phyloP scores from a whole-genome alignment of 2,797 vertebrate species.

The Cyclura pinguis region DNA sequence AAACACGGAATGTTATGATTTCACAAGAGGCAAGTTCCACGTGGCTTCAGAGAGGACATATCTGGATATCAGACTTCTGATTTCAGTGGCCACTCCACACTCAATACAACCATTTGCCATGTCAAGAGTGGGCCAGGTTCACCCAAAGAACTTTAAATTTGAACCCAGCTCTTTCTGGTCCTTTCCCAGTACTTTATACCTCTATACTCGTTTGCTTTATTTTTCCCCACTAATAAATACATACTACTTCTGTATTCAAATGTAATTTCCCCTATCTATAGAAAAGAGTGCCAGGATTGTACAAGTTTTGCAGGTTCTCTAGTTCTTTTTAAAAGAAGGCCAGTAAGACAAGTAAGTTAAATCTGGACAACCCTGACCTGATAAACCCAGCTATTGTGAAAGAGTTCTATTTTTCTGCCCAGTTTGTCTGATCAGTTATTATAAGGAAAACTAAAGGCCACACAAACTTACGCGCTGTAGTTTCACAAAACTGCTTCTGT shows the following conservation, averaged over 20 bases:
- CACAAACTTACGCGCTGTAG: slow-evolving; percentile 62
- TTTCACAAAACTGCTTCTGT: slow-evolving; percentile 59
- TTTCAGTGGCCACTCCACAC: neutral
- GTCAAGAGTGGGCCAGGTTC: neutral
- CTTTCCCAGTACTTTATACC: neutral
- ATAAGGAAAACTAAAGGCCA: slow-evolving; percentile 51
- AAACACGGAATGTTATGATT: neutral
- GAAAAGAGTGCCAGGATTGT: neutral
- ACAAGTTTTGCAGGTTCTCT: neutral
- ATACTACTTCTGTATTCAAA: neutral
- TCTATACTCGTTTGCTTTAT: neutral
- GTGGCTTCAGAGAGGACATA: neutral
- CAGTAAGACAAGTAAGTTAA: neutral
- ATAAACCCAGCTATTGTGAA: neutral
- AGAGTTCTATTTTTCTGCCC: neutral
- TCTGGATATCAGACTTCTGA: neutral
- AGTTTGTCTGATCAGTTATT: slow-evolving; percentile 35
- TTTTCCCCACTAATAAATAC: neutral
- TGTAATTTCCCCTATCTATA: neutral
- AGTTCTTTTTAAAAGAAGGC: neutral
- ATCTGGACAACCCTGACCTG: slow-evolving; percentile 2
- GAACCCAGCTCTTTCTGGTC: neutral
- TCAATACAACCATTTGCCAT: neutral
- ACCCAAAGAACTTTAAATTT: neutral
- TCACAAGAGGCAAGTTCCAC: neutral